phyloP scores from a whole-genome alignment of 1,140 invertebrate genomes.

The Leptinotarsa lineolata region DNA sequence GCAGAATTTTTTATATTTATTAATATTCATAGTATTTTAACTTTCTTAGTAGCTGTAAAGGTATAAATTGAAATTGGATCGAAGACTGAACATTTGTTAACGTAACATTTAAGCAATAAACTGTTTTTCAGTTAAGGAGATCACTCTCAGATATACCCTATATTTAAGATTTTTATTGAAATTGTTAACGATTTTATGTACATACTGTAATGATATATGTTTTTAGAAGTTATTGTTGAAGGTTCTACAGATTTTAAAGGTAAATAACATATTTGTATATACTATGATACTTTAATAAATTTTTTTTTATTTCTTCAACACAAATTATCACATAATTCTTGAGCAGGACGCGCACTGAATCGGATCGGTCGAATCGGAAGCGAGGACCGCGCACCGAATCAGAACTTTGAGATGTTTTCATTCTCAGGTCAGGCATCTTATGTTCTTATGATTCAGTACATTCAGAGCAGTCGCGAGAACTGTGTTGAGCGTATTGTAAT shows the following conservation, averaged over 20 bases:
- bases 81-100: not conserved
- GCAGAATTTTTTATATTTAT: no score
- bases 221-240: slow-evolving; percentile 31
- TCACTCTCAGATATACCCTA: not conserved
- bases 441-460: no score
- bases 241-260: slow-evolving; percentile 31
- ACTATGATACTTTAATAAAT: not conserved
- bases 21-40: no score
- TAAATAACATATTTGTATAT: slow-evolving; percentile 22
- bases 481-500: no score
- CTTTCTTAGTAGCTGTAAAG: no score
- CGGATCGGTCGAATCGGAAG: no score
- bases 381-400: no score
- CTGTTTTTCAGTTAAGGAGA: not conserved
- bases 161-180: slow-evolving; percentile 10
- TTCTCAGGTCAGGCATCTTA: no score
- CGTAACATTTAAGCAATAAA: slow-evolving; percentile 1
- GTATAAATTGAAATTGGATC: not conserved
- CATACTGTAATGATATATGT: slow-evolving; percentile 26
- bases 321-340: no score
- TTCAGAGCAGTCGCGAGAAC: no score
- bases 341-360: no score
- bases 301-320: no score
- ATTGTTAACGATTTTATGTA: slow-evolving; percentile 26
- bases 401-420: not conserved